Base-by-base conservation (phyloP, 2,888 invertebrate species). In the Drosophila aldrichi region DNA sequence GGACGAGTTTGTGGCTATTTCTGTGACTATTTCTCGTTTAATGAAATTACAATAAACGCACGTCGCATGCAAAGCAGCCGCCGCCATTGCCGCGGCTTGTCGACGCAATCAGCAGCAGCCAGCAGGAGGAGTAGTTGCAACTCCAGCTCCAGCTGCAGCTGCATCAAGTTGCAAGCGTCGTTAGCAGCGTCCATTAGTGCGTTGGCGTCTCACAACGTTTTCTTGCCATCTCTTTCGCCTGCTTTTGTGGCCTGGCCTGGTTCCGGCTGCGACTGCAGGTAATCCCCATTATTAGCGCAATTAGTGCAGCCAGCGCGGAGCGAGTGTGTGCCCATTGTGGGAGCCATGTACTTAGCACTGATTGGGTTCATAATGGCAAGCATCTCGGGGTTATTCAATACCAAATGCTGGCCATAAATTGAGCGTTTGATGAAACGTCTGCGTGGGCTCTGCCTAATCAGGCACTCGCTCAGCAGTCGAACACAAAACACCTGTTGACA, bases 21-120 rank as follows among this genome's bases (percentile, higher is more conserved):
- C 59, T 72, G 77, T 66, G 77, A 76, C 76, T 90, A 86, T 90
- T 88, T 86, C 81, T 77, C 84, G 72, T 84, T 84, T 84, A 90
- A 88, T 90, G 84, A 84, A 84, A 84, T 90, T 90, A 84, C 90
- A 84, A 84, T 82, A 88, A 84, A 88, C 84, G 83, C 90, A 81
- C 77, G 77, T 71, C 65, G 70, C 60, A 75, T 52, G 69, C 66
- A 77, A 75, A 65, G 76, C 68, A 58, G 55, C 70, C 55, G 64
- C 58, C 8, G 46, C 41, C 41, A 41, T 16, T 7, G 41, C 41
- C 40, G 20, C 43, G 8, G 46, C 54, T 80, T 74, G 82, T 79
- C 75, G 59, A 48, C 70, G 74, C 82, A 82, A 74, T 70, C 68
- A 78, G 55, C 9, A n/a, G 18, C 5, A 25, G 38, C 34, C 56